Evolutionary conservation across 2,888 invertebrate genomes (phyloP).

Genomic region (Drosophila ezoana): DNA sequence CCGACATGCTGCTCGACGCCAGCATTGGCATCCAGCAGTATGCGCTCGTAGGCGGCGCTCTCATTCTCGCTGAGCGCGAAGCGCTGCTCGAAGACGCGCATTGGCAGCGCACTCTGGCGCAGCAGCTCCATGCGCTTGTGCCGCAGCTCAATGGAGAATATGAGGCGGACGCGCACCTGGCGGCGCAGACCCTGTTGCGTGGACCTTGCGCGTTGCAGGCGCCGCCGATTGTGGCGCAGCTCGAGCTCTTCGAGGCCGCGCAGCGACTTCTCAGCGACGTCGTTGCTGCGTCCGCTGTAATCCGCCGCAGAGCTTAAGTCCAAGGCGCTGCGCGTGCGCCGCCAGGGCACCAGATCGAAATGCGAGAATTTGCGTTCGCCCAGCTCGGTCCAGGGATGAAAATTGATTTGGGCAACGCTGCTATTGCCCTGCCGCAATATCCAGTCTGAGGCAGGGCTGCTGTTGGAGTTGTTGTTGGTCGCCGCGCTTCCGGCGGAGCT

Average conservation of each 20-base stretch:
- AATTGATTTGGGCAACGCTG: conserved; percentile 75
- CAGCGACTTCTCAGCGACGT: conserved; percentile 62
- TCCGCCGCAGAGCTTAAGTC: conserved; percentile 74
- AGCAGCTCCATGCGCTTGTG: conserved; percentile 84
- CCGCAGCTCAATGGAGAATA: conserved; percentile 88
- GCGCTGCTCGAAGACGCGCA: conserved; percentile 81
- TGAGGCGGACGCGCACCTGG: conserved; percentile 88
- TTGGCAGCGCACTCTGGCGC: conserved; percentile 74
- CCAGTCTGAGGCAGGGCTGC: conserved; percentile 75
- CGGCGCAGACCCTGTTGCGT: conserved; percentile 80
- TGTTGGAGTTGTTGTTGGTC: background rate
- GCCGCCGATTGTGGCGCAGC: conserved; percentile 81
- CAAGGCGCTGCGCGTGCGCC: conserved; percentile 76
- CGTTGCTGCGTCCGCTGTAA: conserved; percentile 64
- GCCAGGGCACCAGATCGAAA: conserved; percentile 84
- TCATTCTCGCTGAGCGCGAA: conserved; percentile 72
- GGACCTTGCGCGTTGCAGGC: conserved; percentile 82
- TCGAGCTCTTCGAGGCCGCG: conserved; percentile 81
- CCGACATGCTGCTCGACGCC: conserved; percentile 82
- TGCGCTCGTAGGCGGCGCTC: conserved; percentile 78
- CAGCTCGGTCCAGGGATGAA: conserved; percentile 81
- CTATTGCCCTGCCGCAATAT: conserved; percentile 80
- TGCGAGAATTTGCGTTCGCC: conserved; percentile 79
- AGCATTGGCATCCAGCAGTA: conserved; percentile 73
- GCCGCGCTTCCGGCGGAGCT: background rate